Evolutionary conservation across 64 coral and sea anemone species (phyloP), one percentile per base, ranked within the genome.

Genomic region (Actinia equina): DNA sequence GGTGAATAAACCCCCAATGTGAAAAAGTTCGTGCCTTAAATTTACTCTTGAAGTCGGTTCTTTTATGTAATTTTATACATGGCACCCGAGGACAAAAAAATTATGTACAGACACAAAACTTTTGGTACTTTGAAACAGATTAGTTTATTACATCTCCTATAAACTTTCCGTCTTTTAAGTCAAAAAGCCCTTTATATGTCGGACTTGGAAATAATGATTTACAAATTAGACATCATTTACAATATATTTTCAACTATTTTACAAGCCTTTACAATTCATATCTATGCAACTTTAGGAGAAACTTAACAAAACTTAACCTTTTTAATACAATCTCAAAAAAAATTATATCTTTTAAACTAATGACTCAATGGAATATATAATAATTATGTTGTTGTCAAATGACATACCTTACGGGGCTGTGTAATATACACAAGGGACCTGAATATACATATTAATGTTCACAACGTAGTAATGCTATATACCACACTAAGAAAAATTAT

Each of bases 401-500:
- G 83, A 85, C 83, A 85, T 85, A 85, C 83, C 59, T 5, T 81
- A 81, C 42, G 37, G 83, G 7, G 55, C 52, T 60, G 83, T 85
- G 83, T 85, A 85, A 85, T 85, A 85, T 85, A 85, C 83, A 85
- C 83, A 85, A 85, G 78, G 12, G 78, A 23, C 44, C 18, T 63
- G 55, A 15, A 62, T 85, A 60, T 63, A 85, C 30, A 85, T 60
- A 52, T 56, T 53, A 58, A 84, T 60, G 53, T 41, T 19, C 44
- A 85, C 59, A 85, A 37, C 52, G 52, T 60, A 60, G 59, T 85
- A 85, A 85, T 60, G 55, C 25, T 85, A 85, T 85, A 58, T 85
- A 85, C 53, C 59, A 81, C 27, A 85, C 83, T 60, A 60, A 17
- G 59, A 77, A 64, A 93, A 93, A 93, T 91, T 93, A 97, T 65